phyloP scores from a whole-genome alignment of 2,797 vertebrate species.

The Anolis apletophallus region DNA sequence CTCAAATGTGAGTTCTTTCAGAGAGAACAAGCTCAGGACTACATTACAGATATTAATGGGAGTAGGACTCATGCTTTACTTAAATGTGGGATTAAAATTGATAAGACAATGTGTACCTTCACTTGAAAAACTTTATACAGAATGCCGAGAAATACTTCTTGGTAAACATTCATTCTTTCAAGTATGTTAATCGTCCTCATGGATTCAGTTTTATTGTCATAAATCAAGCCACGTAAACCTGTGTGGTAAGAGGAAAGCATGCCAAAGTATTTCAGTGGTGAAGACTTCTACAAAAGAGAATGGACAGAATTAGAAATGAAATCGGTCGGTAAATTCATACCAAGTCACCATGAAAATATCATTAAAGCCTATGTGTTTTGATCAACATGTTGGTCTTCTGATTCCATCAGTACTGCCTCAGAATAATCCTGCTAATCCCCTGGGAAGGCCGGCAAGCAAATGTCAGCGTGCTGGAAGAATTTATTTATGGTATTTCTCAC shows the following conservation, averaged over 20 bases:
- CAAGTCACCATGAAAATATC: background rate
- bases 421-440: too few species aligned
- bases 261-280: slow-evolving; percentile 39
- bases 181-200: slow-evolving; percentile 97
- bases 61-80: background rate
- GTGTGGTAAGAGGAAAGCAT: slow-evolving; percentile 70
- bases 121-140: slow-evolving; percentile 91
- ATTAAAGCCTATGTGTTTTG: background rate
- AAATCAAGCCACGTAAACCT: slow-evolving; percentile 92
- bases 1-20: background rate
- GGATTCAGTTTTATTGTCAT: slow-evolving; percentile 97
- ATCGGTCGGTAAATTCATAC: background rate
- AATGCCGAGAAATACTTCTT: slow-evolving; percentile 93
- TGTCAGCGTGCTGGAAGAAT: too few species aligned
- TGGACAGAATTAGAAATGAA: background rate
- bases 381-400: too few species aligned
- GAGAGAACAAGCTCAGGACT: background rate
- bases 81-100: slow-evolving; percentile 31
- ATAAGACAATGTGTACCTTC: slow-evolving; percentile 83
- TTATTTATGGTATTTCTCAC: too few species aligned
- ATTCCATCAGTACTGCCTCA: background rate
- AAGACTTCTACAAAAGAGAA: background rate
- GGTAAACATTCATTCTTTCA: slow-evolving; percentile 98
- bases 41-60: background rate
- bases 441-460: too few species aligned